Evolutionary conservation across 2,888 invertebrate species (phyloP), one percentile per base, ranked within the genome.

Genomic region (Podabrus alpinus): DNA sequence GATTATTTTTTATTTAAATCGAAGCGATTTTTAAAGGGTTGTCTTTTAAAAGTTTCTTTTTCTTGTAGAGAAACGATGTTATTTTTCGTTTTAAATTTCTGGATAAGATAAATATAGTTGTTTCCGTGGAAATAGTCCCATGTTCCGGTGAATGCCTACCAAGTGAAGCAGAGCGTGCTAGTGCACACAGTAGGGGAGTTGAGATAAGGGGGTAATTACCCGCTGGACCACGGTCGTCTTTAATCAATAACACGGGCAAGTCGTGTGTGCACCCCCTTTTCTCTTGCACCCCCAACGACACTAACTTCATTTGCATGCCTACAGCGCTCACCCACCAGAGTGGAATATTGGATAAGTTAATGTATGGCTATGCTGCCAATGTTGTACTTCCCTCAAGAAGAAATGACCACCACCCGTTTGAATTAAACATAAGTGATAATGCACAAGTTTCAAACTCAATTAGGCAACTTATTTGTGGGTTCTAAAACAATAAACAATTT

Each of bases 271-370:
- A 79, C 80, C 80, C 80, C 79, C 80, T 73, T 79, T 73, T 76
- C 78, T 79, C 79, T 77, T 79, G 74, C 76, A 59, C 77, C 75
- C 77, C 76, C 83, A 80, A 80, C 84, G 85, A 85, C 86, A 85
- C 85, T 86, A 86, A 87, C 87, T 87, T 87, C 87, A 88, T 87
- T 87, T 87, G 87, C 87, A 87, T 87, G 87, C 87, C 86, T 85
- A 84, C 85, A 73, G 76, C 72, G 85, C 84, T 86, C 85, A 85
- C 85, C 83, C 82, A 81, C 85, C 86, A 86, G 86, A 86, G 86
- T 86, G 87, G 87, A 87, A 87, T 87, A 87, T 83, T 86, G 86
- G 85, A 86, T 86, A 87, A 86, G 86, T 86, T 86, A 86, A 86
- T 86, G 87, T 86, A 86, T 85, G 85, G 84, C 84, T 82, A 80